Conservation (phyloP, 2,113 vertebrate genomes). For the Eubucco bourcierii region DNA sequence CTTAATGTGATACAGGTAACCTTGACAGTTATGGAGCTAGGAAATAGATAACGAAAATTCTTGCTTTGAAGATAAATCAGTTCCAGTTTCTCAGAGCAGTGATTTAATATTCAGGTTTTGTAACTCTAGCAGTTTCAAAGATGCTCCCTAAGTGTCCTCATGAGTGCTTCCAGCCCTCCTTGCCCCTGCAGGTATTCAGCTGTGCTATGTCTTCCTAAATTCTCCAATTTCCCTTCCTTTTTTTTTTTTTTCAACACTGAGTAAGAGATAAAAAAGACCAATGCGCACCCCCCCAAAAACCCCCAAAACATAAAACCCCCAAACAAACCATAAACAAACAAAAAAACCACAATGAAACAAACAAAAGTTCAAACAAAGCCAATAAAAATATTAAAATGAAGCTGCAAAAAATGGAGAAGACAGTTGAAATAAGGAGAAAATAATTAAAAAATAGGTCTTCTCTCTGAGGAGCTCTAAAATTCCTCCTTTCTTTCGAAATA, state of each 20-base stretch:
- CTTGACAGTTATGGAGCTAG: not conserved
- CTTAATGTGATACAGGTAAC: not conserved
- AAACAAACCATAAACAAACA: not conserved
- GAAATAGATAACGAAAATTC: not conserved
- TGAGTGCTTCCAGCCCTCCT: not conserved
- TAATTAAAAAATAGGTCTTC: not conserved
- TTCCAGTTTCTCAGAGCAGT: not conserved
- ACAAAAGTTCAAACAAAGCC: not conserved
- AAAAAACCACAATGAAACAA: not conserved
- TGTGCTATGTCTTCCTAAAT: not conserved
- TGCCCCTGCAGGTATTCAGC: not conserved
- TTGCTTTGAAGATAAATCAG: not conserved
- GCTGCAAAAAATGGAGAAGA: not conserved
- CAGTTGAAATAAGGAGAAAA: not conserved
- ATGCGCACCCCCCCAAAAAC: not conserved
- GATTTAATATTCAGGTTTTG: not conserved
- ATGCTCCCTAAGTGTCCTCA: not conserved
- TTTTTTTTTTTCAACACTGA: not conserved
- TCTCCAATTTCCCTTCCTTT: not conserved
- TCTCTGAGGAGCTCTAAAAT: not conserved
- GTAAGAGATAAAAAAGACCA: not conserved
- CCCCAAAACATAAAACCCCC: not conserved
- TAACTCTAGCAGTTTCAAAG: not conserved
- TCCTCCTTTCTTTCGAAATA: not conserved
- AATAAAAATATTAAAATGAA: too few relatives aligned